phyloP scores from a whole-genome alignment of 2,797 vertebrate species.

The Picus viridis region DNA sequence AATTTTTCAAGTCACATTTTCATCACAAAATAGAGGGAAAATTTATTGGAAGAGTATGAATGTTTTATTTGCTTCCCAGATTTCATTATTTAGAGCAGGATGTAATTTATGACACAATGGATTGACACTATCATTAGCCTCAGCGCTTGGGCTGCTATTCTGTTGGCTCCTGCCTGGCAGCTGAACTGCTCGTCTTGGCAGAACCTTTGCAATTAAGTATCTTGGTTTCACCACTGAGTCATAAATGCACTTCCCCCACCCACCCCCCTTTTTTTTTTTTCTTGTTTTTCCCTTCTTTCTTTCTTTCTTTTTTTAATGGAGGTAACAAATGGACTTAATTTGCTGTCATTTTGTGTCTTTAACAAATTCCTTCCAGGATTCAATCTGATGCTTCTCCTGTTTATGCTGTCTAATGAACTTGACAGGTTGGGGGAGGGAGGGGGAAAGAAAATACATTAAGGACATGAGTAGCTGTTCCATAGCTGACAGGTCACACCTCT shows the following conservation, averaged over 20 bases:
- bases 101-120: conserved; percentile 62
- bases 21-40: conserved; percentile 36
- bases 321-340: not conserved
- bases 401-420: not conserved
- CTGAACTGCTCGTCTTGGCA: not conserved
- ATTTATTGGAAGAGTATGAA: not conserved
- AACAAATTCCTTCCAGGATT: not conserved
- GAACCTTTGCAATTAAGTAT: conserved; percentile 35
- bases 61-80: conserved; percentile 34
- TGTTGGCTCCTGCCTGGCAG: not conserved
- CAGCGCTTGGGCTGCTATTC: not conserved
- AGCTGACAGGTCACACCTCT: not conserved
- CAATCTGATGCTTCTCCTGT: not conserved
- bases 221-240: not conserved
- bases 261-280: not conserved
- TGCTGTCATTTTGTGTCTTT: not conserved
- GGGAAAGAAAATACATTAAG: not conserved
- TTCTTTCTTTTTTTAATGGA: not conserved
- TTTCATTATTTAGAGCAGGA: conserved; percentile 63
- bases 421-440: not conserved
- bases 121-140: conserved; percentile 41
- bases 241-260: not conserved
- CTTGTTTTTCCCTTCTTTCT: too few relatives aligned
- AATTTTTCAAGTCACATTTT: conserved; percentile 31
- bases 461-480: not conserved